phyloP scores from a whole-genome alignment of 2,888 invertebrate genomes.

The Callyntrura sp. region DNA sequence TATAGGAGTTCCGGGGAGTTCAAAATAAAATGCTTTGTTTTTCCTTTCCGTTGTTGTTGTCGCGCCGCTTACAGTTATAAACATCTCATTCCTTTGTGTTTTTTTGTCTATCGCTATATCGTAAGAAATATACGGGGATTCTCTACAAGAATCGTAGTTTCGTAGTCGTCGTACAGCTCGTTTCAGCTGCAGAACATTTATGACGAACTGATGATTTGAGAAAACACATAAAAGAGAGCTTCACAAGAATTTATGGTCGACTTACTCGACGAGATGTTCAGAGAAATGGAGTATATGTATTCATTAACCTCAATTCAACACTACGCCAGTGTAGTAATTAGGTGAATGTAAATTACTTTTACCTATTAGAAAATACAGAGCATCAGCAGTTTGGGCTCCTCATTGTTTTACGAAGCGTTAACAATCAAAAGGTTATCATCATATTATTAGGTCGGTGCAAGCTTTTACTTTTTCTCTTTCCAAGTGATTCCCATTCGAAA shows the following conservation, averaged over 20 bases:
- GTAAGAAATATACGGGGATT: neutral
- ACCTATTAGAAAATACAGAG: neutral
- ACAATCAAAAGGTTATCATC: neutral
- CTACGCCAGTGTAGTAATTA: neutral
- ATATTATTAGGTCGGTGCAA: neutral
- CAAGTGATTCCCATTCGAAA: neutral
- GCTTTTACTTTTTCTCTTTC: constrained; percentile 3
- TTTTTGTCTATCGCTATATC: neutral
- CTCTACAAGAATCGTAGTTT: neutral
- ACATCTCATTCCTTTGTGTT: neutral
- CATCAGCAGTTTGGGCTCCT: neutral
- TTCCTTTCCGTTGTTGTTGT: neutral
- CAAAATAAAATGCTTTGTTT: constrained; percentile 13
- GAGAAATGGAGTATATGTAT: constrained; percentile 44
- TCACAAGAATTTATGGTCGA: constrained; percentile 4
- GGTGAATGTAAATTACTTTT: neutral
- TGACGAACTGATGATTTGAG: constrained; percentile 18
- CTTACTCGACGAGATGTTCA: neutral
- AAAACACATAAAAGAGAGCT: neutral
- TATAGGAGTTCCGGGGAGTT: constrained; percentile 26
- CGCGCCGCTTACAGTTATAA: no score
- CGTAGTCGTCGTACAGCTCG: neutral
- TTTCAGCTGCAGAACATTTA: constrained; percentile 34
- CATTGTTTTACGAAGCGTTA: neutral
- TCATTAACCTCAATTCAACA: constrained; percentile 66